phyloP scores from a whole-genome alignment of 2,113 vertebrate genomes.

The Tragulus kanchil region DNA sequence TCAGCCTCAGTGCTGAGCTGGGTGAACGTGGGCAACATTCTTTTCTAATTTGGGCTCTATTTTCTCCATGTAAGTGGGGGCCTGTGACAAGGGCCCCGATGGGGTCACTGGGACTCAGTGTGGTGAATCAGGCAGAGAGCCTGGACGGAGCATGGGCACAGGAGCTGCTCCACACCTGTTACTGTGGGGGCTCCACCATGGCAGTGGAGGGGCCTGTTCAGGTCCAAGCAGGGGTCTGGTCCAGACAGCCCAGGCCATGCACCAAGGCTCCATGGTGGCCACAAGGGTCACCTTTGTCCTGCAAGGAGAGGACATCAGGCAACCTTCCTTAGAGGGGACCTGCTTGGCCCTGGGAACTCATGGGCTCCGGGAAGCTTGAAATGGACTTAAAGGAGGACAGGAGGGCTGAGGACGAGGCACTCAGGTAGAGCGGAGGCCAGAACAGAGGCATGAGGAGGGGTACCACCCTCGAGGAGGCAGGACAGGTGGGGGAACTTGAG shows the following conservation, averaged over 20 bases:
- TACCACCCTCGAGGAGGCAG: background rate
- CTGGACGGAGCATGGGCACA: background rate
- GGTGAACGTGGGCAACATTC: background rate
- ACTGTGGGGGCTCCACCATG: too few relatives aligned
- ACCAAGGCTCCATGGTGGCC: background rate
- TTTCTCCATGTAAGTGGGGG: background rate
- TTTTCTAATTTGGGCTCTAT: background rate
- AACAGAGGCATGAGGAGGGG: background rate
- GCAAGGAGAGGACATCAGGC: too few relatives aligned
- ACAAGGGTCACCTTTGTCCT: background rate
- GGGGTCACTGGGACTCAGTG: background rate
- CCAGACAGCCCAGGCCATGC: background rate
- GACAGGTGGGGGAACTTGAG: background rate
- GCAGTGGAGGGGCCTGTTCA: too few relatives aligned
- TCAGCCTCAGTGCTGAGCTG: background rate
- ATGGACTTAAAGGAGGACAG: background rate
- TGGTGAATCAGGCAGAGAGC: background rate
- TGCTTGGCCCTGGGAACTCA: background rate
- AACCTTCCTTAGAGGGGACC: too few relatives aligned
- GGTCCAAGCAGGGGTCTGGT: too few relatives aligned
- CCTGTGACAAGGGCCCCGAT: background rate
- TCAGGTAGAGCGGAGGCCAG: background rate
- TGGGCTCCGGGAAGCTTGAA: background rate
- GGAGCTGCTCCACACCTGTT: rapidly evolving
- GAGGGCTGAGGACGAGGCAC: too few relatives aligned